A percentile compares a stretch with the other conserved stretches of the same genome.
phyloP scores from a whole-genome alignment of 92 coral and sea anemone species.

The Isaurus tuberculatus region DNA sequence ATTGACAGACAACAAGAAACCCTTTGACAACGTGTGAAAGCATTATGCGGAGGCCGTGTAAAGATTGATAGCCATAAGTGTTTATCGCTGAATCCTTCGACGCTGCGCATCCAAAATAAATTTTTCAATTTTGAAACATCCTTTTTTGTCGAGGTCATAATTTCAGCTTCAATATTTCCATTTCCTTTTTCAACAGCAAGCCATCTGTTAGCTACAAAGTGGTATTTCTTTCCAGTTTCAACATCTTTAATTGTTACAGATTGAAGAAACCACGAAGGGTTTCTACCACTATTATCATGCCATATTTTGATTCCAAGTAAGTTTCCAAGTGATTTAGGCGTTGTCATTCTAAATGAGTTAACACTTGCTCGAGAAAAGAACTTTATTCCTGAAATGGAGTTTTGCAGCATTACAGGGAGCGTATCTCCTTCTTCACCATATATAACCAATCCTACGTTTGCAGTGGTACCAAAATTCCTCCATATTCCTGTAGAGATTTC shows the following conservation, averaged over 20 bases:
- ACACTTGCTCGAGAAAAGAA: slow-evolving; percentile 84
- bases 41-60: slow-evolving; percentile 79
- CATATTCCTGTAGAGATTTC: slow-evolving; percentile 83
- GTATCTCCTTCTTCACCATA: slow-evolving; percentile 79
- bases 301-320: slow-evolving; percentile 78
- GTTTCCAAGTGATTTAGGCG: slow-evolving; percentile 71
- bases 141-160: slow-evolving; percentile 58
- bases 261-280: slow-evolving; percentile 85
- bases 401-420: slow-evolving; percentile 65
- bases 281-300: slow-evolving; percentile 85
- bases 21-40: slow-evolving; percentile 82
- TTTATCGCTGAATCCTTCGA: slow-evolving; percentile 78
- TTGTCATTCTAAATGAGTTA: slow-evolving; percentile 73
- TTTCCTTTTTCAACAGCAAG: slow-evolving; percentile 79
- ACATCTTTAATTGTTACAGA: slow-evolving; percentile 70
- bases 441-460: slow-evolving; percentile 78
- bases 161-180: slow-evolving; percentile 72
- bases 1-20: slow-evolving; percentile 82
- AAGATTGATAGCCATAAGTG: slow-evolving; percentile 85
- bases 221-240: slow-evolving; percentile 57
- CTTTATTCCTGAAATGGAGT: slow-evolving; percentile 39
- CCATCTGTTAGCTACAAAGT: slow-evolving; percentile 85
- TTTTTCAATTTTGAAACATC: slow-evolving; percentile 65
- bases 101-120: slow-evolving; percentile 67
- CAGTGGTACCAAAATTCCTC: slow-evolving; percentile 85